Evolutionary conservation across 2,113 vertebrate genomes (phyloP).

Genomic region (Mormyrus iriodes): DNA sequence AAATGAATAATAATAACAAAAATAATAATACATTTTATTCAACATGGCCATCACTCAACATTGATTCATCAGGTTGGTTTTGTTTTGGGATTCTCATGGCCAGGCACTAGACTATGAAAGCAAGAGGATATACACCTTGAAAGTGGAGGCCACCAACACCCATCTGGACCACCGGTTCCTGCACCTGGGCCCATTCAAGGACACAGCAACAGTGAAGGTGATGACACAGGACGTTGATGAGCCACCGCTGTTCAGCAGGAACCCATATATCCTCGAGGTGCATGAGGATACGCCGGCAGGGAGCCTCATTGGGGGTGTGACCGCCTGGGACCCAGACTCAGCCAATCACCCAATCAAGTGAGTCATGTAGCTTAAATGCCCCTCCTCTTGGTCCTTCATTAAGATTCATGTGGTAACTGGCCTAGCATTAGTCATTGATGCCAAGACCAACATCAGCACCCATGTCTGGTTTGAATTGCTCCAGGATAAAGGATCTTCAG

Average conservation of each 20-base stretch:
- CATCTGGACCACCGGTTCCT: slow-evolving; percentile 80
- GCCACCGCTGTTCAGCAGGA: slow-evolving; percentile 77
- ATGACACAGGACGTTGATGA: slow-evolving; percentile 84
- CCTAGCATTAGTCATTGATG: neutral
- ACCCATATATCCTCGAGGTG: slow-evolving; percentile 85
- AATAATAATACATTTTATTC: neutral
- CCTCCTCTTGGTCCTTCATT: too few relatives aligned
- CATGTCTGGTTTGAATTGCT: neutral
- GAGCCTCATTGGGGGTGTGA: slow-evolving; percentile 79
- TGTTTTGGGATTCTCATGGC: slow-evolving; percentile 34
- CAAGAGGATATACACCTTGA: slow-evolving; percentile 76
- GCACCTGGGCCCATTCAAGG: slow-evolving; percentile 83
- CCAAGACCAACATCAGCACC: neutral
- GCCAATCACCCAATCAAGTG: slow-evolving; percentile 81
- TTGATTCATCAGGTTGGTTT: slow-evolving; percentile 8
- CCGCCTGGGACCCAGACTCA: slow-evolving; percentile 81
- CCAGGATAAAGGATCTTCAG: neutral
- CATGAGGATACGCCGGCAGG: slow-evolving; percentile 86
- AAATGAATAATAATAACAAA: neutral
- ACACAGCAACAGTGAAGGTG: slow-evolving; percentile 79
- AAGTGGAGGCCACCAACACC: slow-evolving; percentile 83
- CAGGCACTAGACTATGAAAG: slow-evolving; percentile 92
- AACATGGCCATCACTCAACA: neutral
- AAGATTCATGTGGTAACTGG: neutral
- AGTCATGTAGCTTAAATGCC: slow-evolving; percentile 33